Evolutionary conservation across 2,888 invertebrate species (phyloP).

Genomic region (Spisula solida): DNA sequence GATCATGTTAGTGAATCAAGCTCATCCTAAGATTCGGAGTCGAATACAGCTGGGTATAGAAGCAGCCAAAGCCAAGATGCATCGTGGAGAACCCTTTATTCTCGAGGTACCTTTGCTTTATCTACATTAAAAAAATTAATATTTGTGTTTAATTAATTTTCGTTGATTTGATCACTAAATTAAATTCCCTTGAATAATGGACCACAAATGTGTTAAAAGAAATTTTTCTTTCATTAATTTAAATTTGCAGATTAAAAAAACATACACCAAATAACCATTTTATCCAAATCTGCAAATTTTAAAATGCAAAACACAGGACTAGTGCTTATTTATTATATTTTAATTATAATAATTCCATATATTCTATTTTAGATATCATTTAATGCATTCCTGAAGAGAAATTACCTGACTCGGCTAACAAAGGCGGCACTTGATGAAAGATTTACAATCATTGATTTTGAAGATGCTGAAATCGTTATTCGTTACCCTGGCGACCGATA

Average conservation of each 20-base stretch:
- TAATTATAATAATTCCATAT: too few relatives aligned
- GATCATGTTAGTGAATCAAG: conserved; percentile 81
- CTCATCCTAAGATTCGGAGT: conserved; percentile 79
- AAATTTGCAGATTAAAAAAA: too few relatives aligned
- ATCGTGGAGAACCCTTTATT: conserved; percentile 76
- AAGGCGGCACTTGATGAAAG: conserved; percentile 51
- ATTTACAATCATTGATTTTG: conserved; percentile 77
- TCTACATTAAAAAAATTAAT: too few relatives aligned
- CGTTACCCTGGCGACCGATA: conserved; percentile 72
- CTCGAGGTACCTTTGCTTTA: conserved; percentile 79
- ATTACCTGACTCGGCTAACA: conserved; percentile 67
- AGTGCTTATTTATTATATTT: too few relatives aligned
- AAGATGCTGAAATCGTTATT: conserved; percentile 78
- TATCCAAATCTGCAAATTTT: too few relatives aligned
- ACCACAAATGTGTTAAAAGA: too few relatives aligned
- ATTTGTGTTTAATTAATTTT: too few relatives aligned
- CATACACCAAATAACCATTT: too few relatives aligned
- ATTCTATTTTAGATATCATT: conserved; percentile 73
- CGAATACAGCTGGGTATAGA: conserved; percentile 79
- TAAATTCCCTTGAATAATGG: too few relatives aligned
- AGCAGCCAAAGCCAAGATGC: conserved; percentile 75
- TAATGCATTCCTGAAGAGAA: conserved; percentile 70
- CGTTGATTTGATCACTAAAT: too few relatives aligned
- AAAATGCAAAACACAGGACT: too few relatives aligned
- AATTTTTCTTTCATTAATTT: too few relatives aligned